Base-by-base conservation (phyloP, 2,797 vertebrate genomes). In the Scomberomorus guttatus region DNA sequence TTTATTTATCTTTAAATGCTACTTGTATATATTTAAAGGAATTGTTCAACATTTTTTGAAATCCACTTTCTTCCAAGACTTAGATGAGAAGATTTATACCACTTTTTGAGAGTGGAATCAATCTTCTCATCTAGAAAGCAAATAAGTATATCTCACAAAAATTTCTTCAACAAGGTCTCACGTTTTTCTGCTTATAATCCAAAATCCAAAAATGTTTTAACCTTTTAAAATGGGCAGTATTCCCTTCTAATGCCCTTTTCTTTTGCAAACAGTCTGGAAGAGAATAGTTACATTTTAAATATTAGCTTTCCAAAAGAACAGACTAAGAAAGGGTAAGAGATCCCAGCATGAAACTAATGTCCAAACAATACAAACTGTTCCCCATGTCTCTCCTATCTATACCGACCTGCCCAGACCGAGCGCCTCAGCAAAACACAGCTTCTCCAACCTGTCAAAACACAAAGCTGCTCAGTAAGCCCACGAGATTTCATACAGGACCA, bases 361-460 rank as follows among this genome's bases (percentile, higher is more conserved):
- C 57, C 61, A 70, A 84, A 64, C 60, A 65, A 72, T 69, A 68
- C 22, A 63, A 67, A 37, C 25, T 24, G 18, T 39, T 69, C 44
- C 24, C 22, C 2, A 1, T n/a, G 63, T 66, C 46, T 61, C 58
- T 69, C 12, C 20, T 18, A 32, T 72, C 54, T 54, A 56, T 37
- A 42, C 20, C 54, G 29, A 57, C 83, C 75, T 54, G 27, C 46
- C 58, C 37, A 5, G 62, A 18, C 27, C 12, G 5, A 59, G 44
- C 4, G 2, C 58, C 50, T 71, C 63, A 52, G 67, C 57, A 60
- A 75, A 80, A 25, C 78, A 32, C 59, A 58, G 73, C 76, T 77
- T 79, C 72, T 84, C 81, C 79, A 78, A 73, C 67, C 67, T 70
- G 79, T 85, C 83, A 78, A 76, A 78, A 82, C 66, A 79, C 77